phyloP scores from a whole-genome alignment of 2,797 vertebrate genomes.

The Dermochelys coriacea region DNA sequence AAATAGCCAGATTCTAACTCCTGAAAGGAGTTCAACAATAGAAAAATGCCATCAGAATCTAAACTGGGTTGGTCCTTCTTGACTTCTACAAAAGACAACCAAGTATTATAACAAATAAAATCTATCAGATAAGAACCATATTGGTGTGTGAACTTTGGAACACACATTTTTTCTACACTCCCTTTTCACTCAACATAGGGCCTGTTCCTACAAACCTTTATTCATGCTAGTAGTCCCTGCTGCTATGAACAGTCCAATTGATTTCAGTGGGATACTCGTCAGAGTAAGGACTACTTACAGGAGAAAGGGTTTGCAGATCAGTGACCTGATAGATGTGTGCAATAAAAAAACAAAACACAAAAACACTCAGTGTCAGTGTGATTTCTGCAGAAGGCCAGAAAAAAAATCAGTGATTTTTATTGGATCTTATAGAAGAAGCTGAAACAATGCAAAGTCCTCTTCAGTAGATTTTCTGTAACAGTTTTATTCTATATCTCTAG shows the following conservation, averaged over 20 bases:
- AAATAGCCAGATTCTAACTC: background rate
- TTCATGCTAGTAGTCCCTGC: background rate
- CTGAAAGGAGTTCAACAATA: background rate
- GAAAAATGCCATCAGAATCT: background rate
- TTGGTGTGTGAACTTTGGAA: background rate
- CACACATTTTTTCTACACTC: background rate
- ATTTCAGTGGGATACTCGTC: background rate
- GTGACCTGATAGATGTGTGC: background rate
- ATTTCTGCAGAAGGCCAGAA: background rate
- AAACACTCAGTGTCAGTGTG: background rate
- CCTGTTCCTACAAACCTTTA: background rate
- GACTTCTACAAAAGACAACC: background rate
- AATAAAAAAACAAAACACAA: background rate
- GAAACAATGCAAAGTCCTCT: background rate
- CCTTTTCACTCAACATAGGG: background rate
- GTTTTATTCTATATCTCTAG: background rate
- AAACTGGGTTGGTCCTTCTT: background rate
- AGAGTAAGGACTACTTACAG: background rate
- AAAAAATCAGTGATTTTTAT: background rate
- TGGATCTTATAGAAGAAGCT: background rate
- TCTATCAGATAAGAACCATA: background rate
- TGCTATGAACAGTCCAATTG: background rate
- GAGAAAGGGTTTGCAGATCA: background rate
- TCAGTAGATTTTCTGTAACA: conserved; percentile 33
- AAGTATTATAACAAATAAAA: background rate